Percentiles rank a stretch among this genome's conserved stretches.
phyloP scores from a whole-genome alignment of 2,113 vertebrate species.

The Peromyscus polionotus region DNA sequence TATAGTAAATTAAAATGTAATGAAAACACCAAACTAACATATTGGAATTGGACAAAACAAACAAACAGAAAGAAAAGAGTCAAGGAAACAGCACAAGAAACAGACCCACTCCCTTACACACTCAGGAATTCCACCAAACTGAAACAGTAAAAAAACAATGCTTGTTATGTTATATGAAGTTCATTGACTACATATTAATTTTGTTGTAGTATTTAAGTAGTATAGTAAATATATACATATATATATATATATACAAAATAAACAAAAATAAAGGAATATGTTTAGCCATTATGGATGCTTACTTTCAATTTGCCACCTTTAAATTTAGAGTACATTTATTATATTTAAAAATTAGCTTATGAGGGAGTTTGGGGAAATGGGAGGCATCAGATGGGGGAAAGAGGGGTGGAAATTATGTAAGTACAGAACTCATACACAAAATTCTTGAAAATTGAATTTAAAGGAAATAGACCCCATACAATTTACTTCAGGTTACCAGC shows the following conservation, averaged over 20 bases:
- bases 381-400: neutral
- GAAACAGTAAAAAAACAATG: neutral
- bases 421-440: neutral
- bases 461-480: neutral
- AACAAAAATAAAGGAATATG: neutral
- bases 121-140: neutral
- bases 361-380: neutral
- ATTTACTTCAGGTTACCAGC: neutral
- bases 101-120: neutral
- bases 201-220: neutral
- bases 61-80: neutral
- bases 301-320: neutral
- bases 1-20: neutral
- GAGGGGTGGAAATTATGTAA: neutral
- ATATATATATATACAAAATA: neutral
- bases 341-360: neutral
- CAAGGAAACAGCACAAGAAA: neutral
- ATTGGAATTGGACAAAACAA: neutral
- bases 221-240: neutral
- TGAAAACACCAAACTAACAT: neutral
- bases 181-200: neutral
- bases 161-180: neutral
- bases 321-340: neutral
- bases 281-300: neutral
- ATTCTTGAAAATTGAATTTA: neutral